These are phyloP conservation scores for Drosophila tristis DNA, from an alignment of 1,140 invertebrate species.

Conservation along the genomic window DNA sequence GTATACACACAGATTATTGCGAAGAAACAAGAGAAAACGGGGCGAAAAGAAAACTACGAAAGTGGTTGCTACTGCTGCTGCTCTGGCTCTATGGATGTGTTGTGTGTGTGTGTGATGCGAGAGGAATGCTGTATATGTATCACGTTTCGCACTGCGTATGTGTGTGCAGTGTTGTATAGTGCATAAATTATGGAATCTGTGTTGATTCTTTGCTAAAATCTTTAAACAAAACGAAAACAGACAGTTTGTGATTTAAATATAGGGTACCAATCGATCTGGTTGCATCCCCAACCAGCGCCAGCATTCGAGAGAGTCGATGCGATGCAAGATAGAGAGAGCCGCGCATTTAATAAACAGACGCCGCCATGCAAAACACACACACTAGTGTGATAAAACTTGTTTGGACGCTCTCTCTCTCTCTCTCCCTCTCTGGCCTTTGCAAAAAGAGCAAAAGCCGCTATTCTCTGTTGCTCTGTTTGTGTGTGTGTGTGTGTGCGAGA, in stretches of 20 bases:
- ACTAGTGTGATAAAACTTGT: conserved; percentile 68
- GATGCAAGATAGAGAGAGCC: conserved; percentile 29
- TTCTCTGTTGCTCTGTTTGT: conserved; percentile 33
- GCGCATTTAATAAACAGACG: conserved; percentile 56
- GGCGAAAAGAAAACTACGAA: conserved; percentile 73
- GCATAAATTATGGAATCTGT: conserved; percentile 66
- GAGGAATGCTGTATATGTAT: conserved; percentile 73
- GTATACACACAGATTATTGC: conserved; percentile 63
- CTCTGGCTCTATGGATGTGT: conserved; percentile 25
- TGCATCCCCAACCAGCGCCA: conserved; percentile 70
- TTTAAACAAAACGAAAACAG: background rate
- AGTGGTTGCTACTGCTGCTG: conserved; percentile 73
- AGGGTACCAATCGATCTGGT: conserved; percentile 65
- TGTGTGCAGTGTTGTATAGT: conserved; percentile 71
- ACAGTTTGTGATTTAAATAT: background rate
- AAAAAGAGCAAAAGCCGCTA: conserved; percentile 78
- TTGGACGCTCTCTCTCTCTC: conserved; percentile 45
- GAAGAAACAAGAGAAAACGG: conserved; percentile 63
- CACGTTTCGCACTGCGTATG: conserved; percentile 63
- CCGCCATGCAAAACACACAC: conserved; percentile 47
- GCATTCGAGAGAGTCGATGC: conserved; percentile 39
- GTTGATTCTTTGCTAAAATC: conserved; percentile 6
- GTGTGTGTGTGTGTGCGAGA: conserved; percentile 8
- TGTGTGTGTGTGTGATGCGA: conserved; percentile 53
- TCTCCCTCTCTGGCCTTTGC: conserved; percentile 44